Evolutionary conservation across 2,113 vertebrate genomes (phyloP), one percentile per base, ranked within the genome.

Genomic region (Bubo scandiacus): DNA sequence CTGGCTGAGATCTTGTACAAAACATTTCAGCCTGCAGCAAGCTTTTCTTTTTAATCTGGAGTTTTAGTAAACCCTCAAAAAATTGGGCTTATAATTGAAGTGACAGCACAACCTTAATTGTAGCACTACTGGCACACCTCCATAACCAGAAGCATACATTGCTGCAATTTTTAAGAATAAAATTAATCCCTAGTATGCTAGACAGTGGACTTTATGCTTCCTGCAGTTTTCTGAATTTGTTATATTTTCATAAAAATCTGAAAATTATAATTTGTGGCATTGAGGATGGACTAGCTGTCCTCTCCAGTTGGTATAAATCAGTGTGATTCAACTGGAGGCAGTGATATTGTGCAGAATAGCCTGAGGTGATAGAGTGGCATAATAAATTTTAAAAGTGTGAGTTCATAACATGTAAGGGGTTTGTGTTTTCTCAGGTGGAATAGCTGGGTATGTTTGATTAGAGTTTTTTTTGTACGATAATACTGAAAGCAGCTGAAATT

Each of bases 31-130:
- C 91, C 84, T 91, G 38, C 62, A 90, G 92, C 94, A 96, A 80
- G 74, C 49, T 88, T 94, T 96, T 84, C 84, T 90, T 92, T 97
- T 96, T 92, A 93, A 96, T 82, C 87, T 95, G 38, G 36, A 94
- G 71, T 90, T 95, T 94, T 92, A 95, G 84, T 92, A 88, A 95
- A 95, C 73, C 45, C 78, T 96, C 70, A 89, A 87, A 95, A 95
- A 96, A 47, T 19, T 71, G 34, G 45, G n/a, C 80, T 95, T 92
- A 18, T 97, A 94, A 90, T 91, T 95, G 91, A 97, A 90, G 70
- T 94, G 94, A 91, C 92, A 95, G 94, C 51, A 91, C 78, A 77
- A 40, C 62, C 87, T n/a, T 97, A 91, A 91, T 94, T 96, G 97
- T 93, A 96, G 78, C 71, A 29, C 40, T 81, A 2, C 86, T 95